Percentiles rank a stretch among this genome's conserved stretches.
phyloP scores from a whole-genome alignment of 2,113 vertebrate species.

The Neotragus moschatus region DNA sequence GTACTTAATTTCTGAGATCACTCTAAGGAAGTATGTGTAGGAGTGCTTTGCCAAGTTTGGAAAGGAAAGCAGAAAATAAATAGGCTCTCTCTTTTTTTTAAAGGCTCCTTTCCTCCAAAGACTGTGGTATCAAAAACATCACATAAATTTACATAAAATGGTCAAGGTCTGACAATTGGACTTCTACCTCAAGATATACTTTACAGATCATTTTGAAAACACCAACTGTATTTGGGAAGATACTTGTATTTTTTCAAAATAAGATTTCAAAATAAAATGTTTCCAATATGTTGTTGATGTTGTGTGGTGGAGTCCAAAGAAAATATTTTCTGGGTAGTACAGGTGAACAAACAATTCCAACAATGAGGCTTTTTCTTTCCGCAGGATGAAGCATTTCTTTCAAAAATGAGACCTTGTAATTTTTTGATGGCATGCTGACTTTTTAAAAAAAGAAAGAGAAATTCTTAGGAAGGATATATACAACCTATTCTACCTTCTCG shows the following conservation, averaged over 20 bases:
- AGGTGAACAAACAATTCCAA: background rate
- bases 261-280: background rate
- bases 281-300: background rate
- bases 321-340: conserved; percentile 28
- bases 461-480: background rate
- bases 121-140: background rate
- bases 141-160: conserved; percentile 23
- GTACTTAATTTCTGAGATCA: background rate
- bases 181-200: background rate
- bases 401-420: conserved; percentile 17
- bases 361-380: background rate
- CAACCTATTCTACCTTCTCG: background rate
- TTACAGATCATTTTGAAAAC: conserved; percentile 43
- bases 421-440: background rate
- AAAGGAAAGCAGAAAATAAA: conserved; percentile 6
- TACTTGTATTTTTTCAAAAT: background rate
- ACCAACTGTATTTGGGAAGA: background rate
- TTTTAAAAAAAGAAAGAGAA: background rate
- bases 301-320: background rate
- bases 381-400: conserved; percentile 33
- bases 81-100: background rate
- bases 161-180: background rate
- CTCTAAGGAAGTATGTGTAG: background rate
- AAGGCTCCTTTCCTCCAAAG: background rate
- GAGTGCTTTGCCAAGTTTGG: background rate